Conservation (phyloP, 1,140 invertebrate species). For the Aphaenogaster rudis region DNA sequence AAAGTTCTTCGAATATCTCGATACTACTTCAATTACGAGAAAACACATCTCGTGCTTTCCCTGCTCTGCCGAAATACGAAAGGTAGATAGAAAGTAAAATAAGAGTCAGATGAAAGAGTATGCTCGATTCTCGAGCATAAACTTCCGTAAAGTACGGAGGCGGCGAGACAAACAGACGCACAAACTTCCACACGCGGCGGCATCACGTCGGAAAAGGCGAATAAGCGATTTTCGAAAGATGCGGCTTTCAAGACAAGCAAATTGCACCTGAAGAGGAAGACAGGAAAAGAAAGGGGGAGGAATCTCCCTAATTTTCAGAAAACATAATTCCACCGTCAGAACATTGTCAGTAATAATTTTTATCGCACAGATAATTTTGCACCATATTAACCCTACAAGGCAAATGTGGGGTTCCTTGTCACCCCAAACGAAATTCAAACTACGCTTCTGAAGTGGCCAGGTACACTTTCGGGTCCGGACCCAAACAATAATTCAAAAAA, state of each 20-base stretch:
- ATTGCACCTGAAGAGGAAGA: not conserved
- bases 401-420: too few relatives aligned
- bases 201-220: slow-evolving; percentile 13
- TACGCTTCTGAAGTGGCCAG: too few relatives aligned
- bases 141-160: slow-evolving; percentile 41
- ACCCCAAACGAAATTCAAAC: too few relatives aligned
- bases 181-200: slow-evolving; percentile 27
- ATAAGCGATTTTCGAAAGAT: slow-evolving; percentile 48
- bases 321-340: not conserved
- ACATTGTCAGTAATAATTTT: not conserved
- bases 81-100: not conserved
- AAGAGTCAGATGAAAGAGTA: not conserved
- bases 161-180: slow-evolving; percentile 45
- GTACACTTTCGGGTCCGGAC: too few relatives aligned
- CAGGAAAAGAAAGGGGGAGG: not conserved
- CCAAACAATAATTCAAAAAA: too few relatives aligned
- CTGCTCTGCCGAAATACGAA: not conserved
- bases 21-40: slow-evolving; percentile 14
- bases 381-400: not conserved
- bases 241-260: not conserved
- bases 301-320: not conserved
- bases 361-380: not conserved
- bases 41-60: not conserved
- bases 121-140: slow-evolving; percentile 28
- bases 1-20: not conserved